Percentiles rank a stretch among this genome's conserved stretches.
Conservation (phyloP, 2,113 vertebrate genomes). For the Malurus melanocephalus region DNA sequence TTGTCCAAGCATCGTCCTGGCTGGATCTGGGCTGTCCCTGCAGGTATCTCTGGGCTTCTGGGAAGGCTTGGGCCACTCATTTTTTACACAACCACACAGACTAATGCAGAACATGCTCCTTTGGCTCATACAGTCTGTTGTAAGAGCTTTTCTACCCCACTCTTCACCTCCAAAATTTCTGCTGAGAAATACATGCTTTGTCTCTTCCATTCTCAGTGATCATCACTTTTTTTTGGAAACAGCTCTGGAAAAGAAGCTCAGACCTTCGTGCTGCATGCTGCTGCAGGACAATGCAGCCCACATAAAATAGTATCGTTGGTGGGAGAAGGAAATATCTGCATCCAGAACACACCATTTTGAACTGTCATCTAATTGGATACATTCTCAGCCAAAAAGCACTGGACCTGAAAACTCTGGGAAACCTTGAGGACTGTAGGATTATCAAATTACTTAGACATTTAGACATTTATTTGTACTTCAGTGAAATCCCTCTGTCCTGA, state of each 20-base stretch:
- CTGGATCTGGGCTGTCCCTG: neutral
- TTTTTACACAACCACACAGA: neutral
- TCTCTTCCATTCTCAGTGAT: neutral
- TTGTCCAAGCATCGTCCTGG: neutral
- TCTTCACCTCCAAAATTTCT: neutral
- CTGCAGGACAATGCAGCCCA: fast-evolving
- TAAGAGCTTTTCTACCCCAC: neutral
- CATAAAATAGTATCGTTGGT: fast-evolving
- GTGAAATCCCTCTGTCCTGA: neutral
- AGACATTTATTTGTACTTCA: neutral
- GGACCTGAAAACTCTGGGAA: neutral
- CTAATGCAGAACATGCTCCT: neutral
- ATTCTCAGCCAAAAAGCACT: neutral
- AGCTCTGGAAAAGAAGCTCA: neutral
- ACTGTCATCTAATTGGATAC: neutral
- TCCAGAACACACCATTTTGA: neutral
- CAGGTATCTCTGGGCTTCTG: neutral
- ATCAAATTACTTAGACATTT: neutral
- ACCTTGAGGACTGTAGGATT: neutral
- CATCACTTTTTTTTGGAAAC: neutral
- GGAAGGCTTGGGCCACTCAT: neutral
- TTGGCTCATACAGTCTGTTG: neutral
- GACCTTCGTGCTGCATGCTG: neutral
- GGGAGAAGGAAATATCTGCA: neutral
- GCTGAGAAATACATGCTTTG: neutral